Conservation (phyloP, 1,140 invertebrate genomes). For the Grapholita molesta region DNA sequence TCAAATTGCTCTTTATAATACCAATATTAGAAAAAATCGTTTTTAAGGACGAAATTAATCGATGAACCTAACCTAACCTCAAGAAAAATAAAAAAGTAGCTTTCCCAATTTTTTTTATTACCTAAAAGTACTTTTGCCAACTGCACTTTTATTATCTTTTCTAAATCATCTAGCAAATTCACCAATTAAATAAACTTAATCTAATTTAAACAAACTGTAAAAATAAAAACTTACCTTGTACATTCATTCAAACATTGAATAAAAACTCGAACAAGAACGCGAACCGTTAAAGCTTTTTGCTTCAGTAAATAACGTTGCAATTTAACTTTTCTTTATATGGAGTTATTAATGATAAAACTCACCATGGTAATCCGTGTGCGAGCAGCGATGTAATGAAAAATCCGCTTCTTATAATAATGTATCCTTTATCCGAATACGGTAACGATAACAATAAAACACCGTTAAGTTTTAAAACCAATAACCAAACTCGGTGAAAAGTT, state of each 20-base stretch:
- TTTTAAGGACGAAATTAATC: too few species aligned
- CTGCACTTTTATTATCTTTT: too few species aligned
- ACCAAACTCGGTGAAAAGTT: neutral
- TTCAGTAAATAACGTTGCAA: conserved; percentile 1
- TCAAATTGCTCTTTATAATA: too few species aligned
- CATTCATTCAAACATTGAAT: neutral
- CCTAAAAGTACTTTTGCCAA: too few species aligned
- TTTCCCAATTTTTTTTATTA: too few species aligned
- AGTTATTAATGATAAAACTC: conserved; percentile 5
- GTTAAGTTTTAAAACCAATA: conserved; percentile 4
- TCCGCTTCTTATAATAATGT: conserved; percentile 13
- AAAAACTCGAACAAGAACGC: neutral
- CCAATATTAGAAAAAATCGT: too few species aligned
- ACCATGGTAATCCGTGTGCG: conserved; percentile 10
- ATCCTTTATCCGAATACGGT: conserved; percentile 5
- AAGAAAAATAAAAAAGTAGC: too few species aligned
- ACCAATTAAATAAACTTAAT: too few species aligned
- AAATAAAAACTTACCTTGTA: neutral
- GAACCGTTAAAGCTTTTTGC: conserved; percentile 5
- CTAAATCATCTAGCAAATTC: too few species aligned
- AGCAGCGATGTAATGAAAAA: neutral
- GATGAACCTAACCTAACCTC: too few species aligned
- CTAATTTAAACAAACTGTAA: too few species aligned
- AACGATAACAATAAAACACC: neutral
- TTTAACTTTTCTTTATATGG: neutral